Evolutionary conservation across 2,113 vertebrate species (phyloP).

Genomic region (Mustela nigripes): DNA sequence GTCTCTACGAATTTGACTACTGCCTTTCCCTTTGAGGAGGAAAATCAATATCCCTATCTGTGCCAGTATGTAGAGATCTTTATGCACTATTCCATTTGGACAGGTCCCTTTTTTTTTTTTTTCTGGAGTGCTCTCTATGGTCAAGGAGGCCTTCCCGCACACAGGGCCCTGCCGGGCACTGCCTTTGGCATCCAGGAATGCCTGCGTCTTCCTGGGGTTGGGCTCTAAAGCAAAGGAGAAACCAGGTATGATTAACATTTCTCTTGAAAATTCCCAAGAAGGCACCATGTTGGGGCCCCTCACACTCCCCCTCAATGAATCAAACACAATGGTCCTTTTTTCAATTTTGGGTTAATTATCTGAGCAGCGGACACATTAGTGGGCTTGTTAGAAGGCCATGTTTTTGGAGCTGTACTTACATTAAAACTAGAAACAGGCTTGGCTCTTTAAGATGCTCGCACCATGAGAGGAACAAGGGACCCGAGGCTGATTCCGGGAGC

Average conservation of each 20-base stretch:
- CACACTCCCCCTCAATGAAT: not conserved
- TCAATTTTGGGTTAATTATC: not conserved
- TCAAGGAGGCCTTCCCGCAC: not conserved
- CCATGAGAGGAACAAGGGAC: not conserved
- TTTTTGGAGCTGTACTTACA: not conserved
- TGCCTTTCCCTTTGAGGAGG: not conserved
- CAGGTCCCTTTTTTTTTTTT: not conserved
- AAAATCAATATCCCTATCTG: not conserved
- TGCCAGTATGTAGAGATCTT: not conserved
- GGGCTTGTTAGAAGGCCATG: not conserved
- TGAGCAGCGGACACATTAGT: not conserved
- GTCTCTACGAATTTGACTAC: not conserved
- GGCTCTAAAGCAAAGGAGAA: not conserved
- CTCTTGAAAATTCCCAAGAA: not conserved
- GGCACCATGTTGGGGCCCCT: not conserved
- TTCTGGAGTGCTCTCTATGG: not conserved
- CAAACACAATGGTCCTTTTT: not conserved
- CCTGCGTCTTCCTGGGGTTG: not conserved
- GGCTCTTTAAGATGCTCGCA: not conserved
- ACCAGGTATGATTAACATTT: not conserved
- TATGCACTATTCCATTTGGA: not conserved
- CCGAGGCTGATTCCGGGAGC: not conserved
- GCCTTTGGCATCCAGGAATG: not conserved
- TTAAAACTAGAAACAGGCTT: not conserved
- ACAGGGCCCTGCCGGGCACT: not conserved